Conservation (phyloP, 2,113 vertebrate genomes). For the Oncorhynchus masou region DNA sequence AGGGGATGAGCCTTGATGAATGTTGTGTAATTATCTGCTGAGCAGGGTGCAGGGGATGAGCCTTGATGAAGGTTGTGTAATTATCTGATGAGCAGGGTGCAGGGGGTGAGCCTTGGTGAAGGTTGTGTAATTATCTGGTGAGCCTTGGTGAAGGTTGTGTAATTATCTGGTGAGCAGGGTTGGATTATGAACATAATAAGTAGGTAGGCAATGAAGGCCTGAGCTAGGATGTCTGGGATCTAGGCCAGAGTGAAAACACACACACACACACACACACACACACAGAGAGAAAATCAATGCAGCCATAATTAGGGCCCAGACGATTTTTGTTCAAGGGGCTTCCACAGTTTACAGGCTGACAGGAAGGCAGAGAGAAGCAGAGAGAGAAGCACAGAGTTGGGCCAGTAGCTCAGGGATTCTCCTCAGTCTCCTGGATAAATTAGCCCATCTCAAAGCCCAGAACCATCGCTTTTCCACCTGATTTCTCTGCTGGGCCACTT, state of each 20-base stretch:
- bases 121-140: background rate
- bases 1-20: background rate
- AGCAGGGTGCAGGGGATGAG: slow-evolving; percentile 11
- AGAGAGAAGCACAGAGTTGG: background rate
- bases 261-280: background rate
- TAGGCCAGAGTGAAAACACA: background rate
- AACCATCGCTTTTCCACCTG: slow-evolving; percentile 28
- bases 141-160: no score
- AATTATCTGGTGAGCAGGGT: slow-evolving; percentile 23
- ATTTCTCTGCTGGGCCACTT: slow-evolving; percentile 20
- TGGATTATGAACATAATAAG: slow-evolving; percentile 33
- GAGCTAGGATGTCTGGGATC: slow-evolving; percentile 10
- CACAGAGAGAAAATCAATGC: slow-evolving; percentile 17
- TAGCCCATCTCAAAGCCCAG: slow-evolving; percentile 26
- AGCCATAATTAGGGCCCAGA: slow-evolving; percentile 43
- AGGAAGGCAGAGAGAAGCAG: slow-evolving; percentile 15
- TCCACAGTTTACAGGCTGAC: slow-evolving; percentile 11
- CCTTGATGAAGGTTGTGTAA: background rate
- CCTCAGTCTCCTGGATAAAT: slow-evolving; percentile 8
- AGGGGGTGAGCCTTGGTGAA: slow-evolving; percentile 6
- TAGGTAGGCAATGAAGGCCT: slow-evolving; percentile 19
- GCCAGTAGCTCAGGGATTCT: slow-evolving; percentile 29
- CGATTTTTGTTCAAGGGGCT: background rate
- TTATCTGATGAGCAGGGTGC: slow-evolving; percentile 20
- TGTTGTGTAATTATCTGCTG: slow-evolving; percentile 16